Evolutionary conservation across 2,797 vertebrate species (phyloP).

Genomic region (Chromis chromis): DNA sequence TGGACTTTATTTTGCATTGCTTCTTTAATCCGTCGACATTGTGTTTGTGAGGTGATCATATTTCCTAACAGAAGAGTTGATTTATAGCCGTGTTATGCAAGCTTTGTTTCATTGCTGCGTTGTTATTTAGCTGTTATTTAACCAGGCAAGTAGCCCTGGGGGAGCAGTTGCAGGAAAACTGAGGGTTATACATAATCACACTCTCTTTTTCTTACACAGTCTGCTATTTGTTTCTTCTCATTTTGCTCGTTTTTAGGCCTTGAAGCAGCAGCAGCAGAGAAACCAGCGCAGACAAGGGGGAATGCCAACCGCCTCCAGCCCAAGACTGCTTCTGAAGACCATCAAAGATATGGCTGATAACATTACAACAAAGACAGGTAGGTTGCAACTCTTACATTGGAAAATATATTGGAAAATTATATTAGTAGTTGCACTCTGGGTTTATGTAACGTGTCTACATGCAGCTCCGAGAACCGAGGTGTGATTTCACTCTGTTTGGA

Average conservation of each 20-base stretch:
- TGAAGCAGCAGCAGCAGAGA: constrained; percentile 95
- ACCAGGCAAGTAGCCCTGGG: constrained; percentile 46
- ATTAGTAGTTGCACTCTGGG: neutral
- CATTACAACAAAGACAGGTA: constrained; percentile 78
- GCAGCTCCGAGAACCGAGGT: neutral
- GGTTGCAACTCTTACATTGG: constrained; percentile 29
- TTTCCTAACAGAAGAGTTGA: constrained; percentile 34
- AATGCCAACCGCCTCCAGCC: constrained; percentile 86
- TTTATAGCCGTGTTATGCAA: constrained; percentile 59
- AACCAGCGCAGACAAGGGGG: constrained; percentile 90
- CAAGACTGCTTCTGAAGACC: constrained; percentile 91
- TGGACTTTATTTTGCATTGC: neutral
- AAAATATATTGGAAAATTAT: neutral
- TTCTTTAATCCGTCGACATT: constrained; percentile 29
- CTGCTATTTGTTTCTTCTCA: constrained; percentile 28
- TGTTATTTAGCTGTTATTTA: constrained; percentile 65
- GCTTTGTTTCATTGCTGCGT: constrained; percentile 35
- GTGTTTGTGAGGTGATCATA: constrained; percentile 40
- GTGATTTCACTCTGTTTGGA: constrained; percentile 4
- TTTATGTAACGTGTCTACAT: neutral
- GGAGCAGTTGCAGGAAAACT: constrained; percentile 40
- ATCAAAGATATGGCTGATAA: constrained; percentile 88
- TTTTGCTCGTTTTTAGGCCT: constrained; percentile 83
- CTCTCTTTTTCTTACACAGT: constrained; percentile 38
- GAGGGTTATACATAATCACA: constrained; percentile 33